Evolutionary conservation across 1,140 invertebrate species (phyloP), one percentile per base, ranked within the genome.

Genomic region (Drosophila trapezifrons): DNA sequence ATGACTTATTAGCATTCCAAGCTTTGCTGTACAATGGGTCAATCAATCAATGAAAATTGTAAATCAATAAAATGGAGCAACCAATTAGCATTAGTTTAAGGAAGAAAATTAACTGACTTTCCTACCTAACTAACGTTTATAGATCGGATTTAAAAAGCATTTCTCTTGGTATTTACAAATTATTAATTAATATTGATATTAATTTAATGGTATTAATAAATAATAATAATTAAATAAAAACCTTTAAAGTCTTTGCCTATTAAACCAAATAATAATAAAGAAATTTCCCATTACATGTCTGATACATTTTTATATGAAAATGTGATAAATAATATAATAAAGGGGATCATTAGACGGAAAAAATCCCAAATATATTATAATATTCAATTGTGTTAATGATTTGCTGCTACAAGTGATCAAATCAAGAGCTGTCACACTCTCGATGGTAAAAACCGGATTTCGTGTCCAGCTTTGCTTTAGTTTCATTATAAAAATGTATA

Each of bases 381-480:
- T 29, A 12, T 12, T 12, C 20, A 22, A 70, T 80, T 80, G 63
- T 78, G 59, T 27, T 47, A 52, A 55, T 64, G 42, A 7, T n/a
- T 25, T 52, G 45, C 18, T 55, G 18, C 49, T 45, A 73, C 49
- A 72, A 65, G 54, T 65, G 45, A 49, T 76, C 55, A 54, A 60
- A 80, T 77, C 77, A 65, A 70, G 49, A 69, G 78, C 54, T 38
- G 40, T 64, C 56, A 66, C 79, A 60, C 57, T 67, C 35, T 47
- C 55, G 46, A 46, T 56, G 42, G 35, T 43, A 54, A 57, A 75
- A 85, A 85, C 82, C 82, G 82, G 82, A 85, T 86, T 81, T 63
- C 60, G 62, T 76, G 76, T 55, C 76, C 56, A 55, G 78, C 37
- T 35, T 18, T 71, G 80, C 43, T 71, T 72, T 72, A 64, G 71